Evolutionary conservation across 2,797 vertebrate species (phyloP).

Genomic region (Cynopterus sphinx): DNA sequence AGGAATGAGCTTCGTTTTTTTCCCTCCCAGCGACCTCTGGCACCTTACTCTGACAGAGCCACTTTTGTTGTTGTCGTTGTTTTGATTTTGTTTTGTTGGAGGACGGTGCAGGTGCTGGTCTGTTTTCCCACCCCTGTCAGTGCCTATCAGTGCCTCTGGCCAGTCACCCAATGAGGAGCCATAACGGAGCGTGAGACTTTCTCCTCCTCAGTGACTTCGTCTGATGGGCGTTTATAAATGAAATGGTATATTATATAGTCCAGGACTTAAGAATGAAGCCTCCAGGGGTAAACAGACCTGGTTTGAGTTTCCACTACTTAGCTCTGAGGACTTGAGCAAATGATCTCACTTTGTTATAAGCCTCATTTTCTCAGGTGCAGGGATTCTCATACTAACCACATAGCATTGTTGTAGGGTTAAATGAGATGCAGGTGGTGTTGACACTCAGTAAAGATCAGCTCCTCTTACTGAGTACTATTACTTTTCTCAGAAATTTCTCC

Average conservation of each 20-base stretch:
- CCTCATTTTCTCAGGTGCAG: neutral
- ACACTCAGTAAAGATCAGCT: neutral
- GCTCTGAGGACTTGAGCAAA: neutral
- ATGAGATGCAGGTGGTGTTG: neutral
- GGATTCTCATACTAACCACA: neutral
- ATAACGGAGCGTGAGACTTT: accelerated
- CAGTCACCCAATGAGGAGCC: neutral
- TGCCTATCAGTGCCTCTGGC: neutral
- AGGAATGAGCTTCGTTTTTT: neutral
- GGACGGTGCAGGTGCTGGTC: neutral
- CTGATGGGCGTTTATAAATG: neutral
- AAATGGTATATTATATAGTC: neutral
- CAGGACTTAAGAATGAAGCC: neutral
- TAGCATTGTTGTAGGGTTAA: neutral
- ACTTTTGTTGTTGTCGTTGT: neutral
- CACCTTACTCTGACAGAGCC: neutral
- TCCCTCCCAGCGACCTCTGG: neutral
- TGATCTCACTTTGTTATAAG: neutral
- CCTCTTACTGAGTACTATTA: neutral
- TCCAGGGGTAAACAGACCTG: neutral
- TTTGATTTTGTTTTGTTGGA: neutral
- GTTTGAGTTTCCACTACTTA: neutral
- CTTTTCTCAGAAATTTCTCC: neutral
- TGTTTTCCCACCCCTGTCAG: neutral
- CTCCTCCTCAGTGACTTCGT: neutral